Base-by-base conservation (phyloP, 2,888 invertebrate species). In the Agelastica alni region DNA sequence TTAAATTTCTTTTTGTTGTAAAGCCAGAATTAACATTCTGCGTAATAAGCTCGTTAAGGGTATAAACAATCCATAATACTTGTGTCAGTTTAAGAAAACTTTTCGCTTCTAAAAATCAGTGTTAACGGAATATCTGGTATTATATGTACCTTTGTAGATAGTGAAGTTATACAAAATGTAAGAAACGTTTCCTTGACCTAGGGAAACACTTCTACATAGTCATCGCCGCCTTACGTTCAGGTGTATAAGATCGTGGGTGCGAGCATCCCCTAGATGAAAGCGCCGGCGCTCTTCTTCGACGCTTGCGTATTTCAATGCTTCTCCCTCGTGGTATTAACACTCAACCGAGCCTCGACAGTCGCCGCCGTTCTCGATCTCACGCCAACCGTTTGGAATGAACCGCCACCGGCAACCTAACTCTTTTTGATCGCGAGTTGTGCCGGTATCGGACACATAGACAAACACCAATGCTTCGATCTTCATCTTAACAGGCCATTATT, bases 331-430 rank as follows among this genome's bases (percentile, higher is more conserved):
- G 74, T 68, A 66, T 68, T 65, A 67, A 68, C 68, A 68, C 73
- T 72, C 70, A 72, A 73, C 72, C 73, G 72, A 71, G 70, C 68
- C 70, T 72, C 75, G 73, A 74, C 72, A 76, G 75, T 74, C 73
- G 75, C 73, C 75, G 75, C 73, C 72, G 72, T 67, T 71, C 70
- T 68, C 68, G 73, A 73, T 73, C 74, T 70, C 70, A 72, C 71
- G 67, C 61, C 69, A 51, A 45, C 31, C 45, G 53, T 72, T 69
- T 74, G 73, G 72, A 70, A 75, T 74, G 74, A 71, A 70, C 70
- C 74, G 54, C 44, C 51, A 45, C 46, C 46, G 51, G 51, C 51
- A 51, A 51, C 47, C 44, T 30, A 37, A 34, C 43, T 43, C 70
- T 67, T 44, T 52, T 53, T 48, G 52, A 51, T 39, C 58, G 55